These are phyloP conservation scores for Nematolebias whitei DNA, from an alignment of 2,113 vertebrate species.

Conservation along the genomic window DNA sequence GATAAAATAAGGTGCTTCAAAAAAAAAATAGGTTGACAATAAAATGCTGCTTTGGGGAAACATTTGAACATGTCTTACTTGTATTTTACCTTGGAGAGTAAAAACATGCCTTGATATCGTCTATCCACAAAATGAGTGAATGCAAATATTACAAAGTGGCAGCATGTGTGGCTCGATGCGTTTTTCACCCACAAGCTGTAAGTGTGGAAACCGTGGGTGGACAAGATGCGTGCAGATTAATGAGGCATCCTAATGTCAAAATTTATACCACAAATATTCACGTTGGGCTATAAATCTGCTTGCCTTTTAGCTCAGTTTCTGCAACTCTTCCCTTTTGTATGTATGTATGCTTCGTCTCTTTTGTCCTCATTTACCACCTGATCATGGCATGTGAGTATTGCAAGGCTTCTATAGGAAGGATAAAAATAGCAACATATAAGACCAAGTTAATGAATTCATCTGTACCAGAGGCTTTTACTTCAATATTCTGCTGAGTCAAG, in stretches of 20 bases:
- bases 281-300: neutral
- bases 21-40: no score
- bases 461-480: slow-evolving; percentile 12
- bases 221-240: slow-evolving; percentile 12
- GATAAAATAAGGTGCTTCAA: no score
- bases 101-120: neutral
- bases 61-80: no score
- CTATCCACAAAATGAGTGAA: neutral
- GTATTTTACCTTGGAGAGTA: neutral
- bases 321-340: neutral
- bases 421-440: slow-evolving; percentile 1
- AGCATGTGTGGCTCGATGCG: slow-evolving; percentile 3
- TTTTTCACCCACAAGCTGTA: slow-evolving; percentile 23
- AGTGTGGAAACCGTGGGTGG: slow-evolving; percentile 21
- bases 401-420: neutral
- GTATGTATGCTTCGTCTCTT: neutral
- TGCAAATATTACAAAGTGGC: neutral
- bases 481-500: slow-evolving; percentile 41
- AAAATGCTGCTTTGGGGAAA: no score
- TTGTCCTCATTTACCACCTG: neutral
- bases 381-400: neutral
- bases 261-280: slow-evolving; percentile 4
- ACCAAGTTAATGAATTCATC: neutral
- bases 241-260: slow-evolving; percentile 13
- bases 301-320: neutral